Evolutionary conservation across 2,797 vertebrate species (phyloP).

Genomic region (Apodemus agrarius): DNA sequence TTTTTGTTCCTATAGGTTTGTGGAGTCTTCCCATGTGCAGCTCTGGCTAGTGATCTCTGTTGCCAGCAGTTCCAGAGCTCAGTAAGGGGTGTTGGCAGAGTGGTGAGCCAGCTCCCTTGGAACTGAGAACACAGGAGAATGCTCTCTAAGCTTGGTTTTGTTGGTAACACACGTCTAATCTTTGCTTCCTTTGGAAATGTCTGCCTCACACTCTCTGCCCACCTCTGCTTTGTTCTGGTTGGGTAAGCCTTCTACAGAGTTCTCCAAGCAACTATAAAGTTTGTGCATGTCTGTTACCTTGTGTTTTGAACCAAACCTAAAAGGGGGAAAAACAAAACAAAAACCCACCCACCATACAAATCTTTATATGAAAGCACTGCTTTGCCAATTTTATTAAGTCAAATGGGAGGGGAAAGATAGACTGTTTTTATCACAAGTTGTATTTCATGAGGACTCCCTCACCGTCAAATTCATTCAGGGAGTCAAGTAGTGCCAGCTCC

Average conservation of each 20-base stretch:
- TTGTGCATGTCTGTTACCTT: constrained; percentile 45
- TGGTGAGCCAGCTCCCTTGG: rapidly evolving
- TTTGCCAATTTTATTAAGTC: constrained; percentile 58
- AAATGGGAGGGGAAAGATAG: not conserved
- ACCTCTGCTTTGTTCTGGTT: not conserved
- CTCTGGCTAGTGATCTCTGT: not conserved
- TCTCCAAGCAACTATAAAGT: constrained; percentile 46
- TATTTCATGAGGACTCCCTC: not conserved
- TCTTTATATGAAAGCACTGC: constrained; percentile 58
- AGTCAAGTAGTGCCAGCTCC: not conserved
- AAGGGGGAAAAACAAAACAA: not conserved
- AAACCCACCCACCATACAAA: not conserved
- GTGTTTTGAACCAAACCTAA: constrained; percentile 52
- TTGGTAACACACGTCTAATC: rapidly evolving
- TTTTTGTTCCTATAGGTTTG: not conserved
- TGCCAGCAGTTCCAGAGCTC: rapidly evolving
- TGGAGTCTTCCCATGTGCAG: not conserved
- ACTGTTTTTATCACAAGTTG: constrained; percentile 53
- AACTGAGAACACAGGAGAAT: rapidly evolving
- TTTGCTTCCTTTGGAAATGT: not conserved
- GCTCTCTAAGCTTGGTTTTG: rapidly evolving
- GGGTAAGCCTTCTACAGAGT: constrained; percentile 2
- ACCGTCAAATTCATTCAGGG: constrained; percentile 4
- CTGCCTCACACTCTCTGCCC: not conserved
- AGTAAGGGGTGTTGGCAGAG: rapidly evolving